Percentiles rank a stretch among this genome's conserved stretches.
Evolutionary conservation across 2,797 vertebrate species (phyloP).

Genomic region (Balearica regulorum): DNA sequence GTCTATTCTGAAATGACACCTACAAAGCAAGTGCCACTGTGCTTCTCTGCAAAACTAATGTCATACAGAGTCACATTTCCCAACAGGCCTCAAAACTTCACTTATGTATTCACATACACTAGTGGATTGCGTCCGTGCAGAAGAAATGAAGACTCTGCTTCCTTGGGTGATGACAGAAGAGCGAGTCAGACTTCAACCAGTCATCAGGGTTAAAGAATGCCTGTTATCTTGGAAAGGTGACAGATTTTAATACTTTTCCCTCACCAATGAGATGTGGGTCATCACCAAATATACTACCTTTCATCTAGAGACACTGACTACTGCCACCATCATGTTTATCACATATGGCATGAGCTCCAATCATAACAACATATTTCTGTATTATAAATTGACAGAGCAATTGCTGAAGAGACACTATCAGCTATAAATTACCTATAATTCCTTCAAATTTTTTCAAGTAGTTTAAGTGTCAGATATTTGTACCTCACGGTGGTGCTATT

Average conservation of each 20-base stretch:
- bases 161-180: not conserved
- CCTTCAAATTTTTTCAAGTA: not conserved
- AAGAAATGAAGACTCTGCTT: not conserved
- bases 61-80: not conserved
- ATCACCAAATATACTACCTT: not conserved
- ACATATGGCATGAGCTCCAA: not conserved
- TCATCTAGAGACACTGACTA: not conserved
- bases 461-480: not conserved
- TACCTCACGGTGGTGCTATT: not conserved
- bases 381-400: not conserved
- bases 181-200: not conserved
- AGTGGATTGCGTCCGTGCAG: fast-evolving
- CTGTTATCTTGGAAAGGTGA: not conserved
- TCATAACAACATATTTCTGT: not conserved
- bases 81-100: not conserved
- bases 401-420: not conserved
- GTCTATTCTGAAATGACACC: not conserved
- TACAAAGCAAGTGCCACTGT: not conserved
- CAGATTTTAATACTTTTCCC: not conserved
- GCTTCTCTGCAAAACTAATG: not conserved
- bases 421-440: not conserved
- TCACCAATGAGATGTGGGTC: not conserved
- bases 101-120: fast-evolving
- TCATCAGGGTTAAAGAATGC: not conserved
- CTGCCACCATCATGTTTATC: not conserved